These are phyloP conservation scores for Sarcophaga caerulescens DNA, from an alignment of 2,888 invertebrate genomes.

Conservation along the genomic window DNA sequence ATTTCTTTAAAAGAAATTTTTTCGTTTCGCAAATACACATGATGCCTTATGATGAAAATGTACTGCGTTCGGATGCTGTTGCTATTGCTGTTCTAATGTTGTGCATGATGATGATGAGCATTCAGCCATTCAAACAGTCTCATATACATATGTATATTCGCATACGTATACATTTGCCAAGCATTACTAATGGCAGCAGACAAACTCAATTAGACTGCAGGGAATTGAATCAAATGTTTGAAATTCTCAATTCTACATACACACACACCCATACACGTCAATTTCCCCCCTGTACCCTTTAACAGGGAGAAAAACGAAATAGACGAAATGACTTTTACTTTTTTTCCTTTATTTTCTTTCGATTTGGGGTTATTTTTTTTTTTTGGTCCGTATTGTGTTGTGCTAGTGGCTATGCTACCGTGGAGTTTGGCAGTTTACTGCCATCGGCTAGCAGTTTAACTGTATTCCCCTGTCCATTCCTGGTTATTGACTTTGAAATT, in stretches of 20 bases:
- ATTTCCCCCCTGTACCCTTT: too few species aligned
- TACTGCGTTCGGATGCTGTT: not conserved
- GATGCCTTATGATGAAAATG: slow-evolving; percentile 65
- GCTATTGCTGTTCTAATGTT: slow-evolving; percentile 8
- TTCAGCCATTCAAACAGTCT: slow-evolving; percentile 5
- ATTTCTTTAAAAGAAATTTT: too few species aligned
- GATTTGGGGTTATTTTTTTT: not conserved
- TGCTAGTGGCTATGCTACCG: not conserved
- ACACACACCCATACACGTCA: too few species aligned
- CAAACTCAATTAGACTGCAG: slow-evolving; percentile 71
- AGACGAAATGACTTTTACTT: slow-evolving; percentile 44
- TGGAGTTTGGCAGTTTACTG: too few species aligned
- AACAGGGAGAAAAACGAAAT: not conserved
- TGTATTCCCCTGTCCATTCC: not conserved
- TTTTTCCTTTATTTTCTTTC: slow-evolving; percentile 11
- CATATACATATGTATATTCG: too few species aligned
- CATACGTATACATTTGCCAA: slow-evolving; percentile 54
- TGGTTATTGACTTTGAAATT: slow-evolving; percentile 59
- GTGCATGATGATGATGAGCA: slow-evolving; percentile 41
- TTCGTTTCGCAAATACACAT: slow-evolving; percentile 64
- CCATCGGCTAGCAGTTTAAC: not conserved
- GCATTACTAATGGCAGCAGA: slow-evolving; percentile 69
- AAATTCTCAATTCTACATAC: slow-evolving; percentile 5
- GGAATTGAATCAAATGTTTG: slow-evolving; percentile 68
- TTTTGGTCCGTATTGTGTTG: not conserved